Evolutionary conservation across 2,888 invertebrate genomes (phyloP).

Genomic region (Apamea sordens): DNA sequence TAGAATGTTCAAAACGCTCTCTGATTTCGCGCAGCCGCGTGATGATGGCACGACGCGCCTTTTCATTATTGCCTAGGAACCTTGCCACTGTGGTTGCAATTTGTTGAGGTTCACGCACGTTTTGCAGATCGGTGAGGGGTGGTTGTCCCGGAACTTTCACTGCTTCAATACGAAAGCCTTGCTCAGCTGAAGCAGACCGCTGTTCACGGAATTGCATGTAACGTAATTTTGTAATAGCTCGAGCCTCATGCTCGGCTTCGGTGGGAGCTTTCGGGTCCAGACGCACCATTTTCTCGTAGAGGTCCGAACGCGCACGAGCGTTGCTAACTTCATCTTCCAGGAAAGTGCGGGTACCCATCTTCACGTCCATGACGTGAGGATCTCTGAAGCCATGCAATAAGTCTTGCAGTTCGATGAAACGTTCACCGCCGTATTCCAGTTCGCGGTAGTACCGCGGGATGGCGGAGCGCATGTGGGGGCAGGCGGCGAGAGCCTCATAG

Average conservation of each 20-base stretch:
- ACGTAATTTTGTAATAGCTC: conserved; percentile 98
- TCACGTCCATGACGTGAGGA: conserved; percentile 99
- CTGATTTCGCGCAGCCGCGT: conserved; percentile 94
- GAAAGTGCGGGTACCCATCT: conserved; percentile 99
- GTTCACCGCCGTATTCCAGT: conserved; percentile 94
- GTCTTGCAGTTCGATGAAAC: conserved; percentile 98
- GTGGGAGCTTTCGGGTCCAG: conserved; percentile 97
- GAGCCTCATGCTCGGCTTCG: conserved; percentile 93
- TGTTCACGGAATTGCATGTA: conserved; percentile 99
- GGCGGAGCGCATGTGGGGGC: conserved; percentile 92
- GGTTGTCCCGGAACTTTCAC: conserved; percentile 96
- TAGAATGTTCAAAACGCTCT: conserved; percentile 94
- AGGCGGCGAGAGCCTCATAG: conserved; percentile 95
- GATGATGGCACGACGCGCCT: conserved; percentile 92
- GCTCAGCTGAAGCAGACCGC: conserved; percentile 97
- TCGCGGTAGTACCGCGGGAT: conserved; percentile 96
- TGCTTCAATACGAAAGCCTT: conserved; percentile 99
- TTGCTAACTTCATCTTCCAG: conserved; percentile 98
- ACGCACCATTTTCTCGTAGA: conserved; percentile 98
- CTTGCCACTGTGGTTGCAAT: conserved; percentile 93
- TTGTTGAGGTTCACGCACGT: conserved; percentile 94
- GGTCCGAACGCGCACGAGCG: conserved; percentile 94
- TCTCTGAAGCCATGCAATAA: conserved; percentile 96
- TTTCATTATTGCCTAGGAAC: conserved; percentile 92
- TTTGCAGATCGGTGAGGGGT: conserved; percentile 97